Conservation (phyloP, 35 echinoderm and acorn worm species). For the Amphiura filiformis region DNA sequence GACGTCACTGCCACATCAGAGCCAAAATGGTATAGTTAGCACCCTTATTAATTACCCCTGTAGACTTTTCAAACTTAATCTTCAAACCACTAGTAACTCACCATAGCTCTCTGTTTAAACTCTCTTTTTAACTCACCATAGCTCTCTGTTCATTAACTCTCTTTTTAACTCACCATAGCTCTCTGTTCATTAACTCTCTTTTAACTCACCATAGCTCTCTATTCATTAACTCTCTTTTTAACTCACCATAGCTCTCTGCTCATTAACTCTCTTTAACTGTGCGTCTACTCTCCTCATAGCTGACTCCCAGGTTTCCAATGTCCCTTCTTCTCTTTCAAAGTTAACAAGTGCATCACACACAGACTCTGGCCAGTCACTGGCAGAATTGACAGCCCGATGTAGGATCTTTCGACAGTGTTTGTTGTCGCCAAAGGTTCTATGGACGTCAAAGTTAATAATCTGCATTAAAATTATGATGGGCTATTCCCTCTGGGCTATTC, state of each 20-base stretch:
- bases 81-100: no score
- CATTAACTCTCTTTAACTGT: slow-evolving; percentile 77
- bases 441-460: not conserved
- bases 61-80: no score
- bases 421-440: slow-evolving; percentile 66
- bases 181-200: no score
- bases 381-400: slow-evolving; percentile 65
- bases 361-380: slow-evolving; percentile 78
- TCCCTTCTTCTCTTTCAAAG: slow-evolving; percentile 94
- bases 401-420: slow-evolving; percentile 88
- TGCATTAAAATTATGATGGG: not conserved
- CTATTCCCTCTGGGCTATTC: not conserved
- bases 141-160: no score
- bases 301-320: slow-evolving; percentile 62
- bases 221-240: not conserved
- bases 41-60: no score
- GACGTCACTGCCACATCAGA: no score
- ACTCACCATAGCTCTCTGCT: slow-evolving; percentile 61
- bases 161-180: no score
- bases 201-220: no score
- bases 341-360: slow-evolving; percentile 79
- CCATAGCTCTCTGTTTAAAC: no score
- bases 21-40: no score
- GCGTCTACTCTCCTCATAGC: slow-evolving; percentile 64
- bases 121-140: no score